These are phyloP conservation scores for Zygaena filipendulae DNA, from an alignment of 2,888 invertebrate species.

Conservation along the genomic window DNA sequence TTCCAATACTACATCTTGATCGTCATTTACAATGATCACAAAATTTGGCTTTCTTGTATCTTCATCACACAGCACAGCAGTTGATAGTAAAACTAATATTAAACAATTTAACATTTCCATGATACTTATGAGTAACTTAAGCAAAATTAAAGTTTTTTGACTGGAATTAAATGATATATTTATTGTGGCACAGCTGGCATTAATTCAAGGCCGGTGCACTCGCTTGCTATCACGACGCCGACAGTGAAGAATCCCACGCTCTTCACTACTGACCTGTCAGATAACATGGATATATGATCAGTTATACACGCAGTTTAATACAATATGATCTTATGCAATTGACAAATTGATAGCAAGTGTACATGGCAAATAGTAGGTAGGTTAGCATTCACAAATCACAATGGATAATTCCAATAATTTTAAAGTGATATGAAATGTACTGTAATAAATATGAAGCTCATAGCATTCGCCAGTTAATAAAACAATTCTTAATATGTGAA, in stretches of 20 bases:
- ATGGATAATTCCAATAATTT: too few relatives aligned
- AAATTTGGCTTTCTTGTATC: slow-evolving; percentile 72
- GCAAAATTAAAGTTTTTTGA: slow-evolving; percentile 21
- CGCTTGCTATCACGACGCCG: slow-evolving; percentile 82
- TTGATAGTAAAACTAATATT: slow-evolving; percentile 32
- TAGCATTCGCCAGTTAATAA: too few relatives aligned
- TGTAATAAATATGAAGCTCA: too few relatives aligned
- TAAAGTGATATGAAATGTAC: too few relatives aligned
- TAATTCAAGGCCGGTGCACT: slow-evolving; percentile 79
- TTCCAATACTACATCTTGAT: slow-evolving; percentile 83
- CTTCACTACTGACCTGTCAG: slow-evolving; percentile 82
- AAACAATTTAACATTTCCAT: slow-evolving; percentile 48
- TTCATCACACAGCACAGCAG: slow-evolving; percentile 24
- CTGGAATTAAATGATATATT: slow-evolving; percentile 16
- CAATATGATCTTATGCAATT: background rate
- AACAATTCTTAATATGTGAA: too few relatives aligned
- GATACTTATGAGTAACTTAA: too few relatives aligned
- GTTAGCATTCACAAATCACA: too few relatives aligned
- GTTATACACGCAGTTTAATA: background rate
- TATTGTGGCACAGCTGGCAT: slow-evolving; percentile 71
- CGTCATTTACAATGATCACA: slow-evolving; percentile 83
- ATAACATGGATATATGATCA: slow-evolving; percentile 24
- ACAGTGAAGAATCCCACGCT: slow-evolving; percentile 81
- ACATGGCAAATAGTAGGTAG: too few relatives aligned
- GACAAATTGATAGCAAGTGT: slow-evolving; percentile 7